phyloP scores from a whole-genome alignment of 1,140 invertebrate genomes.

The Pararge aegeria region DNA sequence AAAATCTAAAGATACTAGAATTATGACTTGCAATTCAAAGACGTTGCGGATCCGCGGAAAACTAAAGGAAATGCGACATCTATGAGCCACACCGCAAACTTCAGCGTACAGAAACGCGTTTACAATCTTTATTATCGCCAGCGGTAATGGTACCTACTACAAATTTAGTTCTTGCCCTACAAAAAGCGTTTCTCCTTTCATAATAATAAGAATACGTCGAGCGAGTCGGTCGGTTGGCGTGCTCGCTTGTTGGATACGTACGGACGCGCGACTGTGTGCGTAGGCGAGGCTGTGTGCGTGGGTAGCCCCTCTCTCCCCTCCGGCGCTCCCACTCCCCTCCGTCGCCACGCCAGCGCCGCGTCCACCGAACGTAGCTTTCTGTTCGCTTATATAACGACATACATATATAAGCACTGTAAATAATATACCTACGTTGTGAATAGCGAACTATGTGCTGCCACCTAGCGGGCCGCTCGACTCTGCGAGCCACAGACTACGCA shows the following conservation, averaged over 20 bases:
- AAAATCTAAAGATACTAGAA: slow-evolving; percentile 14
- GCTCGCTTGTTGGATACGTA: slow-evolving; percentile 59
- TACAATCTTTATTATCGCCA: slow-evolving; percentile 76
- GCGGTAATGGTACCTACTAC: slow-evolving; percentile 64
- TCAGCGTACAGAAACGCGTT: slow-evolving; percentile 74
- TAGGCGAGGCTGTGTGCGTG: slow-evolving; percentile 43
- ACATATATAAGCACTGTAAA: slow-evolving; percentile 71
- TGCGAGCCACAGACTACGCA: slow-evolving; percentile 54
- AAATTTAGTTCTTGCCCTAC: slow-evolving; percentile 80
- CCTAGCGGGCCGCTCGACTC: slow-evolving; percentile 63
- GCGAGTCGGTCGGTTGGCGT: slow-evolving; percentile 69
- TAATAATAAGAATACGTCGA: slow-evolving; percentile 79
- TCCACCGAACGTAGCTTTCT: slow-evolving; percentile 74
- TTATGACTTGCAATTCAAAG: slow-evolving; percentile 32
- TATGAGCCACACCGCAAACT: slow-evolving; percentile 70
- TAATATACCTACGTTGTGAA: slow-evolving; percentile 74
- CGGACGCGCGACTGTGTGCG: slow-evolving; percentile 53
- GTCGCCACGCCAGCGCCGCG: slow-evolving; percentile 34
- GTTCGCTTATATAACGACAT: slow-evolving; percentile 78
- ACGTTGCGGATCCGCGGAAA: slow-evolving; percentile 35
- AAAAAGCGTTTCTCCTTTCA: slow-evolving; percentile 80
- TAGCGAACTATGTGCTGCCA: slow-evolving; percentile 75
- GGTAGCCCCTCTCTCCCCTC: slow-evolving; percentile 22
- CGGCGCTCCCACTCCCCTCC: slow-evolving; percentile 30
- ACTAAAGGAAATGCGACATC: slow-evolving; percentile 68